Base-by-base conservation (phyloP, 1,140 invertebrate species). In the Plectrocnemia conspersa region DNA sequence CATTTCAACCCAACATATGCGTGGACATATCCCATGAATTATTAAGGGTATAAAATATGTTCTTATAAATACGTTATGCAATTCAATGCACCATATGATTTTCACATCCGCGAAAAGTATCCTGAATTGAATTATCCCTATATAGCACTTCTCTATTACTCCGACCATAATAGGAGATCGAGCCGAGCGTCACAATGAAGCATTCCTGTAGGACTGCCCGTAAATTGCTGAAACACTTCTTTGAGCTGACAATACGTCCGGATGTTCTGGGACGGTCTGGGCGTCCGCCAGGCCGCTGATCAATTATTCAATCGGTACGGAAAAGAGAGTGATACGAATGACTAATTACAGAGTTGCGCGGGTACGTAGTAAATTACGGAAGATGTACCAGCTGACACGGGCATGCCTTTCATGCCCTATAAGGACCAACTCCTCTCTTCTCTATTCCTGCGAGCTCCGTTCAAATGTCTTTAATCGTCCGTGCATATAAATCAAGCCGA, bases 251-350 rank as follows among this genome's bases (percentile, higher is more conserved):
- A n/a, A n/a, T n/a, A n/a, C n/a, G n/a, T 2, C 44, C 2, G 13
- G 3, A 27, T 47, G 21, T 9, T 13, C 36, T 9, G 21, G 3
- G 1, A 40, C 7, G 3, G 15, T 35, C 11, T 11, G 32, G 11
- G 32, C 32, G 3, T 35, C 32, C 32, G n/a, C 32, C 11, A 35
- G 32, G 32, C 11, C 27, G 6, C n/a, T n/a, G n/a, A 29, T 6
- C 35, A 21, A 38, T 29, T 29, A 50, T 50, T 50, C 47, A 50
- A 50, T 50, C 40, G 11, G 13, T 3, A 21, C 40, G 33, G 33
- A 38, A 50, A 50, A 38, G 32, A 35, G 47, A 50, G 47, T 50
- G 47, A 50, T 50, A 23, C 47, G 47, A 50, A 50, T 50, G 47
- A 50, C 47, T 50, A 50, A 50, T 50, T 50, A 50, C 47, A 27